These are phyloP conservation scores for Tortrix viridana DNA, from an alignment of 2,888 invertebrate genomes.

Conservation along the genomic window DNA sequence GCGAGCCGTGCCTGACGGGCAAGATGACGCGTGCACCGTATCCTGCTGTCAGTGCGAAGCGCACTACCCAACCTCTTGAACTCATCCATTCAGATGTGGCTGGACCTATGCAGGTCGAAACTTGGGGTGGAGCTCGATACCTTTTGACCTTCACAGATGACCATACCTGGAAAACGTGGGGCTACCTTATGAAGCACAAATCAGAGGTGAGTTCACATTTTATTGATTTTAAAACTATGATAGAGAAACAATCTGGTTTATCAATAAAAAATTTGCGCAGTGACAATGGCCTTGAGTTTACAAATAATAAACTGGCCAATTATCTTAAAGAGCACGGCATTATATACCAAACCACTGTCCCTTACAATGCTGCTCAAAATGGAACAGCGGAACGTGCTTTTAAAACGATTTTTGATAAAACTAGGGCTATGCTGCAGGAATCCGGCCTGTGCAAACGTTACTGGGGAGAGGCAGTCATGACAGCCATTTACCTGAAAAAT, in stretches of 20 bases:
- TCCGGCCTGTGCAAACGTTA: slow-evolving; percentile 15
- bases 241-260: slow-evolving; percentile 26
- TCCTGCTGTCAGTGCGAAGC: background rate
- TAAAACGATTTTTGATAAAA: slow-evolving; percentile 31
- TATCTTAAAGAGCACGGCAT: slow-evolving; percentile 27
- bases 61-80: background rate
- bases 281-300: slow-evolving; percentile 8
- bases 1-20: background rate
- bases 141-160: slow-evolving; percentile 27
- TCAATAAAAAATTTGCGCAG: slow-evolving; percentile 6
- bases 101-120: slow-evolving; percentile 6
- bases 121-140: slow-evolving; percentile 20
- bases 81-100: background rate
- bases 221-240: slow-evolving; percentile 11
- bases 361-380: slow-evolving; percentile 11
- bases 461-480: slow-evolving; percentile 33
- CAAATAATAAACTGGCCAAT: background rate
- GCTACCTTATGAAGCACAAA: slow-evolving; percentile 22
- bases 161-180: slow-evolving; percentile 21
- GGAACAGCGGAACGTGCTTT: slow-evolving; percentile 29
- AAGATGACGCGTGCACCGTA: background rate
- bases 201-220: slow-evolving; percentile 27
- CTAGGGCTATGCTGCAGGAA: slow-evolving; percentile 22
- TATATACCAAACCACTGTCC: slow-evolving; percentile 24
- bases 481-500: slow-evolving; percentile 5